phyloP scores from a whole-genome alignment of 2,113 vertebrate species.

The Passer domesticus region DNA sequence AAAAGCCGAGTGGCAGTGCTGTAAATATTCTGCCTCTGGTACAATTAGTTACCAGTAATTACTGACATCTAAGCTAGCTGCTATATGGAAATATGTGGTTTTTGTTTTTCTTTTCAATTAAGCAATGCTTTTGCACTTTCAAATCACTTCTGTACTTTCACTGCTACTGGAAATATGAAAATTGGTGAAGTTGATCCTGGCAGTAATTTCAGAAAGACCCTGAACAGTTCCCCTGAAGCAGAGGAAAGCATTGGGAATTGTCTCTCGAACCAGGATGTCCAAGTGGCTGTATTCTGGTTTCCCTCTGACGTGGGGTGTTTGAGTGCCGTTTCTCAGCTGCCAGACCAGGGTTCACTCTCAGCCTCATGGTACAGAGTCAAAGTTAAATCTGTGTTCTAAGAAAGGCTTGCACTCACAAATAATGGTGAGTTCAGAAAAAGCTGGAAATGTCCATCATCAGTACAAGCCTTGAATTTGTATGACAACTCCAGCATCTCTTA shows the following conservation, averaged over 20 bases:
- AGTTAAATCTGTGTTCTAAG: neutral
- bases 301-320: neutral
- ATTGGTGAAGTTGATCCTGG: constrained; percentile 54
- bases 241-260: constrained; percentile 56
- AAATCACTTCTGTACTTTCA: constrained; percentile 2
- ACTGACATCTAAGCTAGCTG: neutral
- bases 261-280: constrained; percentile 62
- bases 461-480: neutral
- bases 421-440: neutral
- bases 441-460: neutral
- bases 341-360: neutral
- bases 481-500: neutral
- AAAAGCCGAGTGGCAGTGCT: neutral
- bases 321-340: neutral
- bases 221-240: constrained; percentile 53
- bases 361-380: neutral
- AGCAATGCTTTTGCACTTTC: neutral
- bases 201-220: constrained; percentile 54
- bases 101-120: neutral
- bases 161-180: constrained; percentile 57
- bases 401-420: neutral
- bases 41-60: neutral
- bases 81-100: neutral
- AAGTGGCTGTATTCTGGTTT: constrained; percentile 48
- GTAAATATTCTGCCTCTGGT: neutral